Evolutionary conservation across 2,113 vertebrate species (phyloP), one percentile per base, ranked within the genome.

Genomic region (Colinus virginianus): DNA sequence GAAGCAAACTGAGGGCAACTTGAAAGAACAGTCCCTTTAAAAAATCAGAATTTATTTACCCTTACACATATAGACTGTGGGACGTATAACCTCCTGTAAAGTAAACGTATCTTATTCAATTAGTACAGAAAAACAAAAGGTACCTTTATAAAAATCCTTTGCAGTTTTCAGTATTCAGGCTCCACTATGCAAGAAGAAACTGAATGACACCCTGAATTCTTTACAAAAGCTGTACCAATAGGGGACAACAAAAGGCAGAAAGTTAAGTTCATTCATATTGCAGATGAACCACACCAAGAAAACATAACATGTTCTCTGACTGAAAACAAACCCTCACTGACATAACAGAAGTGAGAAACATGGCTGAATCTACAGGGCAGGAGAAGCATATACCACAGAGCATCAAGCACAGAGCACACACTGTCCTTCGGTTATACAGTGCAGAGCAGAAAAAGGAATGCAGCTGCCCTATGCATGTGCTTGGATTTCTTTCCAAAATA

Each of bases 201-300:
- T 90, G 93, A 96, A 45, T 93, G 94, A 89, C 91, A 94, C 78
- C 92, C 92, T 69, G 64, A 94, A 93, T 91, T 84, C 94, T 94
- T 80, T 88, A 82, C 96, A 96, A 32, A 32, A 95, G 95, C 94
- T 95, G 91, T 86, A 95, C 95, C n/a, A 13, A 95, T 78, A 91
- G 81, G 87, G 96, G 70, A 85, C 79, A 49, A 92, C 66, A 96
- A 90, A 76, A 96, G 49, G 93, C 68, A 87, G 78, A 70, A 75
- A 79, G 90, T 94, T 94, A 78, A 87, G 32, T 89, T 59, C 86
- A 59, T 89, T 92, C 43, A 59, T 5, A 14, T 1, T 34, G 40
- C 2, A 17, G 46, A 55, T n/a, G 46, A 61, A 43, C 23, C 40
- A 63, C 20, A 66, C 4, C 17, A 77, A 77, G 66, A 46, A 36